phyloP scores from a whole-genome alignment of 2,888 invertebrate genomes.

The Nomada ruficornis region DNA sequence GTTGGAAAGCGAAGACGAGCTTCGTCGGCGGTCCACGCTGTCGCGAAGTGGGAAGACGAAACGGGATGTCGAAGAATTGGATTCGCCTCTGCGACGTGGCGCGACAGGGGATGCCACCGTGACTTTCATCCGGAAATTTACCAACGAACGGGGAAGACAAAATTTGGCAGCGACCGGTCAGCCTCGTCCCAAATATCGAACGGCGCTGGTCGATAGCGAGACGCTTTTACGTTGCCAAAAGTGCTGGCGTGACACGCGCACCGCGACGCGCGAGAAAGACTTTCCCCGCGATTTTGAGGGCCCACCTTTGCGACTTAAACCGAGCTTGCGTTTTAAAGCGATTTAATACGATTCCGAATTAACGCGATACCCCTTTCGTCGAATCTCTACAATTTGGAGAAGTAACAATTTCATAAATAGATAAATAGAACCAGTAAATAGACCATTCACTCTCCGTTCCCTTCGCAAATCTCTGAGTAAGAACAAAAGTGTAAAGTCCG shows the following conservation, averaged over 20 bases:
- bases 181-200: conserved; percentile 71
- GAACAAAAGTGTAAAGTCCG: background rate
- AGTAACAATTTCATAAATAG: no score
- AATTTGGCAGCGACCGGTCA: conserved; percentile 68
- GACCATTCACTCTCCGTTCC: background rate
- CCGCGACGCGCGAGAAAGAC: conserved; percentile 10
- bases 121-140: conserved; percentile 30
- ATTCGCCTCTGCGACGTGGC: background rate
- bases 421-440: no score
- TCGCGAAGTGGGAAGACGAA: no score
- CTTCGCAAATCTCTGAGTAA: background rate
- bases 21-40: no score
- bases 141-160: conserved; percentile 35
- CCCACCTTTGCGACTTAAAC: background rate
- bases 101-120: background rate
- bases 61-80: background rate
- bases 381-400: no score
- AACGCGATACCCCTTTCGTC: no score
- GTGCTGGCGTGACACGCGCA: conserved; percentile 11
- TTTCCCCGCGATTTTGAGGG: background rate
- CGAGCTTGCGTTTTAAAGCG: no score
- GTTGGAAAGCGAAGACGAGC: no score
- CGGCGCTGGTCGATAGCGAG: conserved; percentile 64
- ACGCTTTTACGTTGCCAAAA: conserved; percentile 49
- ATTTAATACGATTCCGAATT: no score